Evolutionary conservation across 2,797 vertebrate genomes (phyloP), one percentile per base, ranked within the genome.

Genomic region (Oophaga sylvatica): DNA sequence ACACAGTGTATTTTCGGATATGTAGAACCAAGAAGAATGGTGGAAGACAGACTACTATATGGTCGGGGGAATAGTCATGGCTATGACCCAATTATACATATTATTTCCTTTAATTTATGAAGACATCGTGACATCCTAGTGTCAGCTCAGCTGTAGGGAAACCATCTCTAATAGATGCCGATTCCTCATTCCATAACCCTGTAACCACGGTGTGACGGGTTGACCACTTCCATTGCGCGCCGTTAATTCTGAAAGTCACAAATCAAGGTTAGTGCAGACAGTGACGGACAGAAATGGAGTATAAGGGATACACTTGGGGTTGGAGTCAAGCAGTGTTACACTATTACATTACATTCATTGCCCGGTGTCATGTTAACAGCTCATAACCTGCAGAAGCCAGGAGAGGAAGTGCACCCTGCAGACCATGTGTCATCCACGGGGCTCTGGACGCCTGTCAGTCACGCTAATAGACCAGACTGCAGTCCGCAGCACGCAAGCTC

Each of bases 401-500:
- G 53, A 79, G 77, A 57, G 17, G n/a, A 31, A 19, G 6, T 31
- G 77, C 5, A 11, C 53, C 53, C 53, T 79, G 29, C 77, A 79
- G 77, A 79, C 77, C 9, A 56, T 79, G 53, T 60, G 56, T 79
- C 77, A 79, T 59, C 77, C 77, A 31, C 9, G 16, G 16, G 26
- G 31, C 71, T 15, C 16, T 67, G 26, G 77, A 31, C 16, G n/a
- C 53, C 77, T 79, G 77, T 31, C 77, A 79, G 29, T 59, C 53
- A 59, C 56, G 59, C 77, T 79, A 70, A 82, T 70, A 57, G 63
- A 56, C n/a, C 45, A 53, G 48, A 83, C 81, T 57, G 48, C 48
- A 59, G 65, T 31, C 63, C 20, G 48, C 19, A 57, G 53, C 2
- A 16, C 29, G 73, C 53, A 29, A 20, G 0, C 77, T 79, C n/a